Base-by-base conservation (phyloP, 2,797 vertebrate genomes). In the Selene dorsalis region DNA sequence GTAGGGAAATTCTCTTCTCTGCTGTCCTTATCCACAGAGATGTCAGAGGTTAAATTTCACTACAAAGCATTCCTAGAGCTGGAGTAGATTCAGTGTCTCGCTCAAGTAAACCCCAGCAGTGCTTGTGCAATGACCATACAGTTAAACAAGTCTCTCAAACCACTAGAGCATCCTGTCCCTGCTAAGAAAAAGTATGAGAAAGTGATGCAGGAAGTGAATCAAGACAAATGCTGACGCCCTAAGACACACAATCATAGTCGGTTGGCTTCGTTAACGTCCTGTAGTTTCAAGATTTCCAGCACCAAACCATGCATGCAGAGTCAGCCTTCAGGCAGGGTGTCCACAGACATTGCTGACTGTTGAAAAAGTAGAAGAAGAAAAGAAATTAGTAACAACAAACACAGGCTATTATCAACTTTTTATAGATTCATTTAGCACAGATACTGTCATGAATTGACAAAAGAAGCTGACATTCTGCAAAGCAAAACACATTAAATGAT, bases 291-390 rank as follows among this genome's bases (percentile, higher is more conserved):
- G 77, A 85, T 41, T 62, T 80, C 43, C 16, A 62, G 55, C 38
- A 55, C 43, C 77, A 72, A 75, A 66, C 62, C 60, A 80, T 38
- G 17, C 47, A 58, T 5, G 72, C 28, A 69, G 72, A 48, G 3
- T 39, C 24, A 52, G 13, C 2, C 5, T 63, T 82, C 70, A 75
- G 69, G 30, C 28, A 65, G 67, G 22, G 12, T 38, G 10, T 83
- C 73, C 5, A 30, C 53, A 60, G 80, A 63, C 88, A 92, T 91
- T 20, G 61, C 82, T 61, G 48, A n/a, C 83, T 75, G 22, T 43
- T 60, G 10, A 50, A 75, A 14, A 73, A 47, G 18, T 9, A 73
- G 2, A 72, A 71, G 16, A 69, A 65, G 45, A 66, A 13, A 79
- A 0, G 6, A 35, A 68, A 41, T 69, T 32, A 79, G n/a, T 14